phyloP scores from a whole-genome alignment of 1,140 invertebrate species.

The Drosophila lowei region DNA sequence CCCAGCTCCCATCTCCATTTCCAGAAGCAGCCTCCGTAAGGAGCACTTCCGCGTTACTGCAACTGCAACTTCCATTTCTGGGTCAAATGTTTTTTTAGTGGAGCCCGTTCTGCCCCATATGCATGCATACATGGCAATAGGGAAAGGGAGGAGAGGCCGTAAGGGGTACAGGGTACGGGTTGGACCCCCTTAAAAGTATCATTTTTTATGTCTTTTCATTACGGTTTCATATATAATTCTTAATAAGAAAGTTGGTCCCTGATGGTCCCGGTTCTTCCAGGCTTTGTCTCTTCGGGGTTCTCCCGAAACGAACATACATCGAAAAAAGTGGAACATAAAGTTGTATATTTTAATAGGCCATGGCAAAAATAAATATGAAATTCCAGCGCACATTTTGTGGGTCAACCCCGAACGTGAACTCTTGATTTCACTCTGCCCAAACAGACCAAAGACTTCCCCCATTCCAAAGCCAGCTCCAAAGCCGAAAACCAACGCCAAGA shows the following conservation, averaged over 20 bases:
- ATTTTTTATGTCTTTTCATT: constrained; percentile 80
- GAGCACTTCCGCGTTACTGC: constrained; percentile 67
- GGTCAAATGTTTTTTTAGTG: constrained; percentile 61
- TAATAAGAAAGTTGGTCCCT: constrained; percentile 64
- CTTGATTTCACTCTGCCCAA: constrained; percentile 50
- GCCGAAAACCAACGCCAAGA: no score
- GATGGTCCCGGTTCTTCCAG: constrained; percentile 17
- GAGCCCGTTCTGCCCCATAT: constrained; percentile 10
- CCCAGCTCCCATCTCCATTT: no score
- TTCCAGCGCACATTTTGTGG: constrained; percentile 41
- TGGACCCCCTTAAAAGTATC: constrained; percentile 61
- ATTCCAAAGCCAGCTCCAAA: no score
- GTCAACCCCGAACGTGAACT: constrained; percentile 53
- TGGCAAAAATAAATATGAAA: constrained; percentile 58
- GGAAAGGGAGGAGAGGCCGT: constrained; percentile 14
- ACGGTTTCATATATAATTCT: constrained; percentile 73
- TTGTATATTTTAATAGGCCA: constrained; percentile 75
- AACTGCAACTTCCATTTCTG: constrained; percentile 67
- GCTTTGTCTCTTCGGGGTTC: constrained; percentile 26
- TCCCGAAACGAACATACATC: neutral
- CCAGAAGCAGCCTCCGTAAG: no score
- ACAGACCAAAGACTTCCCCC: neutral
- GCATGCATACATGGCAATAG: constrained; percentile 20
- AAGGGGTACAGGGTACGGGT: constrained; percentile 4
- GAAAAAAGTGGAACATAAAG: constrained; percentile 69